Conservation (phyloP, 2,113 vertebrate genomes). For the Boulengeromyrus knoepffleri region DNA sequence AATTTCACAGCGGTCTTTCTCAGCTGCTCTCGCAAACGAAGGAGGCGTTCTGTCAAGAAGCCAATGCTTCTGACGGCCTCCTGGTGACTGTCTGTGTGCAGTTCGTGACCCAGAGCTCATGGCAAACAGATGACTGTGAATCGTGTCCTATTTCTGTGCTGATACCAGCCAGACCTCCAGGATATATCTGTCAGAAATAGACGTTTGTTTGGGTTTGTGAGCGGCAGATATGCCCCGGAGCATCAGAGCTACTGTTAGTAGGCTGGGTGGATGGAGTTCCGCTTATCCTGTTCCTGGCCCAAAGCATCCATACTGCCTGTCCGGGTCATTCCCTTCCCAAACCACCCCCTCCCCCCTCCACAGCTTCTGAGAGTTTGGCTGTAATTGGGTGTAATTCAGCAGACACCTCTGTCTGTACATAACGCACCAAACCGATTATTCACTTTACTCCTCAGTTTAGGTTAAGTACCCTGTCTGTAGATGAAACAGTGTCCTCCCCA, state of each 20-base stretch:
- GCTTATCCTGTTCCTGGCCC: not conserved
- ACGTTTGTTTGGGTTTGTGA: not conserved
- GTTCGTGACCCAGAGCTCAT: not conserved
- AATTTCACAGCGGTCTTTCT: not conserved
- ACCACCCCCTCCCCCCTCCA: not conserved
- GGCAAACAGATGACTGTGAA: not conserved
- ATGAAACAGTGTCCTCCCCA: not conserved
- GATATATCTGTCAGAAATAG: not conserved
- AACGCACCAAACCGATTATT: not conserved
- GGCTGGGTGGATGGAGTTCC: not conserved
- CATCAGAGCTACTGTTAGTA: not conserved
- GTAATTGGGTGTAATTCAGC: not conserved
- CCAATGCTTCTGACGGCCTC: not conserved
- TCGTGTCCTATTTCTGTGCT: not conserved
- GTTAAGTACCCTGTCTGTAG: too few species aligned
- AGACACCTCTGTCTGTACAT: not conserved
- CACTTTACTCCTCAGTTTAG: not conserved
- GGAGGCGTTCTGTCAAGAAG: not conserved
- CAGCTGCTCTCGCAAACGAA: not conserved
- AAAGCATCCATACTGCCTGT: not conserved
- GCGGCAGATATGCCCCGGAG: not conserved
- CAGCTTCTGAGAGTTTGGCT: not conserved
- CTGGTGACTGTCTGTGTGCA: not conserved
- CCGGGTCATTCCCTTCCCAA: not conserved
- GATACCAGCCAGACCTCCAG: not conserved